These are phyloP conservation scores for Microcaecilia unicolor DNA, from an alignment of 2,797 vertebrate species.

Conservation along the genomic window DNA sequence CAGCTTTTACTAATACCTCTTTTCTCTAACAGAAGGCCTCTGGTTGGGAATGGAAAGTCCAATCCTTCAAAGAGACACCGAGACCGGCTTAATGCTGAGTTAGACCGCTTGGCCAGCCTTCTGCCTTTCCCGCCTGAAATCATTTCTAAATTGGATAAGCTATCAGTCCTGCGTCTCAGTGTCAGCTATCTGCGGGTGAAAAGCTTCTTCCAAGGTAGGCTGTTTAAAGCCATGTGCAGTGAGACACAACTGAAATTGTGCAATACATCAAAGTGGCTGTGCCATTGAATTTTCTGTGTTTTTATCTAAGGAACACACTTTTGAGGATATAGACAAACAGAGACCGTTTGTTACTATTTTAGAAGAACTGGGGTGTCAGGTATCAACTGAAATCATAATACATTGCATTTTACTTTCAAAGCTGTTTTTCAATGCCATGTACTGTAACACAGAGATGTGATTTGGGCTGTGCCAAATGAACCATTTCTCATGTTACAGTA, in stretches of 20 bases:
- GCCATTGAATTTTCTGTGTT: too few species aligned
- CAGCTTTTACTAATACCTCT: conserved; percentile 11
- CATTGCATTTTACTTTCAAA: neutral
- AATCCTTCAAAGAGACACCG: conserved; percentile 93
- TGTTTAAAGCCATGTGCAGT: too few species aligned
- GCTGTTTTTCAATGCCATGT: neutral
- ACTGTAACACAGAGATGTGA: conserved; percentile 1
- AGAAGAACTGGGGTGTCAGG: too few species aligned
- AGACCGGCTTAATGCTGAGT: conserved; percentile 85
- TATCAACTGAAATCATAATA: too few species aligned
- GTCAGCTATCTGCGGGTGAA: conserved; percentile 93
- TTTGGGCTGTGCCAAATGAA: neutral
- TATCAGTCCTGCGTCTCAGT: conserved; percentile 86
- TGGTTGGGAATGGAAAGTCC: conserved; percentile 71
- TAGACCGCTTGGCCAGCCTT: conserved; percentile 87
- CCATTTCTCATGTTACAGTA: conserved; percentile 5
- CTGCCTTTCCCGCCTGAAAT: conserved; percentile 84
- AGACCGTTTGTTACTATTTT: too few species aligned
- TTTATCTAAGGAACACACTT: too few species aligned
- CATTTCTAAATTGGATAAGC: conserved; percentile 90
- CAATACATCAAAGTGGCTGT: too few species aligned
- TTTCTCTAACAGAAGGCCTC: conserved; percentile 65
- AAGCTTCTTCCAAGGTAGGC: conserved; percentile 91
- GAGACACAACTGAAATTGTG: too few species aligned
- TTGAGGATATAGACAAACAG: too few species aligned